Base-by-base conservation (phyloP, 2,797 vertebrate genomes). In the Rhinichthys osculus region DNA sequence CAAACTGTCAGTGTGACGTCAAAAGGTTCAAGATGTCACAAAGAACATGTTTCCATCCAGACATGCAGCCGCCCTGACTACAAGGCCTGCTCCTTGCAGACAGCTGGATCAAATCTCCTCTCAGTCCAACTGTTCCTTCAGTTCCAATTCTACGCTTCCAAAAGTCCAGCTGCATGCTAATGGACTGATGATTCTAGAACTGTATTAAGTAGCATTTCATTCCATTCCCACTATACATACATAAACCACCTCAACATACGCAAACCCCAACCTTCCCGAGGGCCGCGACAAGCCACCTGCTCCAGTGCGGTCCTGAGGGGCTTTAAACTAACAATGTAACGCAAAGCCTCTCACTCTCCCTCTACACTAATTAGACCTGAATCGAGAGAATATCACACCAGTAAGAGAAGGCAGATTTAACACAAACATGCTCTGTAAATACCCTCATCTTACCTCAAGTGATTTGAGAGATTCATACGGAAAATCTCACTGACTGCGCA, bases 331-430 rank as follows among this genome's bases (percentile, higher is more conserved):
- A 90, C 86, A 87, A 88, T 87, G 91, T 89, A 94, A 93, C 71
- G 88, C 62, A 90, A 94, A 90, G 89, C 84, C 59, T 67, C 64
- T 88, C 88, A 89, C 33, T 86, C 89, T 89, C 84, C 88, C 88
- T 74, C 77, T 74, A 89, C 89, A 85, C 90, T 92, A 91, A 94
- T 93, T 92, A 93, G 91, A 93, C 88, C 85, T 89, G 89, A 70
- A 82, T 86, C 42, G 54, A 90, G 90, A 73, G 79, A 90, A 42
- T 30, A 21, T 50, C 64, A 57, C 71, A 50, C 27, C 47, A 87
- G 83, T 81, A 70, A 2, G 42, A 66, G 64, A 66, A 1, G 16
- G 52, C 70, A 82, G 73, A 81, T 78, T 82, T 81, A 80, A 85
- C 82, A 11, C 81, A 84, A 83, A 62, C 80, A 81, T 69, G 72